A percentile compares a stretch with the other conserved stretches of the same genome.
phyloP scores from a whole-genome alignment of 2,888 invertebrate genomes.

The Hybos culiciformis region DNA sequence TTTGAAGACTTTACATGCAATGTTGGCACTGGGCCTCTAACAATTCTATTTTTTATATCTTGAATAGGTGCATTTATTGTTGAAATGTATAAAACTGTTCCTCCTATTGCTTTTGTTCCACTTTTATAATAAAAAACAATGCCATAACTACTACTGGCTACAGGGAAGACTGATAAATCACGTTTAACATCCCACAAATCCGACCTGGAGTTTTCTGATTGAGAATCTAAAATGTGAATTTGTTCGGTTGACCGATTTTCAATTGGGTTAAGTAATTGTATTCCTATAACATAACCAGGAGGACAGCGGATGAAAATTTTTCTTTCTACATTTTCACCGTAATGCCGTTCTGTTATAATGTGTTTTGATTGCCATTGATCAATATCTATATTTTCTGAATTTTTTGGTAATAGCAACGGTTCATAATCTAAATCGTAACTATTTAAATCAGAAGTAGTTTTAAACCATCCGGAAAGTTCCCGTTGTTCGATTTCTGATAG shows the following conservation, averaged over 20 bases:
- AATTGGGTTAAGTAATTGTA: constrained; percentile 82
- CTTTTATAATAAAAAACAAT: constrained; percentile 68
- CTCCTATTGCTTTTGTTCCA: constrained; percentile 64
- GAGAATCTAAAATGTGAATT: constrained; percentile 65
- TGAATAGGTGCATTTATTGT: constrained; percentile 60
- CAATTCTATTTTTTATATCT: constrained; percentile 56
- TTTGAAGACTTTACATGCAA: constrained; percentile 55
- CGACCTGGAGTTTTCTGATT: constrained; percentile 48
- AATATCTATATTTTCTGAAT: constrained; percentile 45
- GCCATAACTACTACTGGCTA: constrained; percentile 70
- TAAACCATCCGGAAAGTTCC: constrained; percentile 88
- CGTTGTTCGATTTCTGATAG: constrained; percentile 70
- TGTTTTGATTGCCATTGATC: constrained; percentile 66
- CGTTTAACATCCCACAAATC: constrained; percentile 65
- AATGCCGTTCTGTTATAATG: constrained; percentile 55
- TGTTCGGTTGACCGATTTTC: constrained; percentile 77
- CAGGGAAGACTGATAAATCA: constrained; percentile 81
- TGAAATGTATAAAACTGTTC: constrained; percentile 64
- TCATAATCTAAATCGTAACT: constrained; percentile 56
- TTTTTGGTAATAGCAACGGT: constrained; percentile 57
- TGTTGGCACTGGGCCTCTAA: constrained; percentile 68
- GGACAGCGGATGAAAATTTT: constrained; percentile 53
- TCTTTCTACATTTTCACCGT: constrained; percentile 42
- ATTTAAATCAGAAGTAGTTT: constrained; percentile 50
- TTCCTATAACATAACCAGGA: constrained; percentile 73